phyloP scores from a whole-genome alignment of 2,113 vertebrate genomes.

The Chelonoidis abingdonii region DNA sequence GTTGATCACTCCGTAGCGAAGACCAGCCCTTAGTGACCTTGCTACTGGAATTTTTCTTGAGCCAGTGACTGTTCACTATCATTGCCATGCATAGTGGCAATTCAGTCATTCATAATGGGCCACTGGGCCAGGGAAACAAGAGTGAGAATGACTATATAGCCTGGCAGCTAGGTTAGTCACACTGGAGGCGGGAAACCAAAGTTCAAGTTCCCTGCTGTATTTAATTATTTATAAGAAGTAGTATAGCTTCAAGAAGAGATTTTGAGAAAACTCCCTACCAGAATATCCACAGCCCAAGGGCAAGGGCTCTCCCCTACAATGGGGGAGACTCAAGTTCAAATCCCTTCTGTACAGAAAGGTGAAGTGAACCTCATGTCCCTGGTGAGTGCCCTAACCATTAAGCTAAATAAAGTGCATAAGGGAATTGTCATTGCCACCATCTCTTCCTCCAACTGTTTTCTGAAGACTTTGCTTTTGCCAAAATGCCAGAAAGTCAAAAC shows the following conservation, averaged over 20 bases:
- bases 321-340: background rate
- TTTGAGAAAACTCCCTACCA: background rate
- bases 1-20: no score
- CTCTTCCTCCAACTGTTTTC: background rate
- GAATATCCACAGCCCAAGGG: background rate
- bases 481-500: background rate
- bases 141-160: background rate
- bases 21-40: background rate
- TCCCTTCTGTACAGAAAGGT: background rate
- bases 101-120: background rate
- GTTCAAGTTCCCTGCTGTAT: background rate
- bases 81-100: background rate
- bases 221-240: background rate
- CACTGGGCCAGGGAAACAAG: background rate
- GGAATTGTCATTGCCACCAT: background rate
- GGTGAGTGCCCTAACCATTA: background rate
- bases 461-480: background rate
- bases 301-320: background rate
- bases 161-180: background rate
- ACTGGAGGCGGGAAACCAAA: background rate
- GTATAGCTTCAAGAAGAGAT: no score
- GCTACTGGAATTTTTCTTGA: background rate
- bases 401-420: background rate
- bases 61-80: background rate
- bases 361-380: background rate